Percentiles rank a stretch among this genome's conserved stretches.
Evolutionary conservation across 1,140 invertebrate genomes (phyloP).

Genomic region (Oryzaephilus surinamensis): DNA sequence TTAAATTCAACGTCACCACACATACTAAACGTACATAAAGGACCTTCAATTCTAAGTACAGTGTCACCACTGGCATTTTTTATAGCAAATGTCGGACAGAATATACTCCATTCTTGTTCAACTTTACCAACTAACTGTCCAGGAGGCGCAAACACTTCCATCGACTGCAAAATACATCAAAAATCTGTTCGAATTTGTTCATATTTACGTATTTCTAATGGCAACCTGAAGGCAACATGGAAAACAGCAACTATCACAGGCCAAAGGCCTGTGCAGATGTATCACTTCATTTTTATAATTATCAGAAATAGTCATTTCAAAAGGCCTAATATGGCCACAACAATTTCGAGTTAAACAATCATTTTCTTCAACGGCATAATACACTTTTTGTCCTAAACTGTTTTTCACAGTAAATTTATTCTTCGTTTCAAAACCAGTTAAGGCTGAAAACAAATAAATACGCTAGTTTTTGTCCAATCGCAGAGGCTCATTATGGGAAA

Average conservation of each 20-base stretch:
- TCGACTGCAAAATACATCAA: constrained; percentile 34
- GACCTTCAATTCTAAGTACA: constrained; percentile 74
- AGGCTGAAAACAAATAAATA: constrained; percentile 37
- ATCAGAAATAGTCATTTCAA: constrained; percentile 80
- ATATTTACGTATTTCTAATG: too few relatives aligned
- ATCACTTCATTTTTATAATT: constrained; percentile 68
- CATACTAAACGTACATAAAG: constrained; percentile 66
- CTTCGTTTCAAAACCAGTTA: constrained; percentile 77
- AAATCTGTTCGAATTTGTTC: too few relatives aligned
- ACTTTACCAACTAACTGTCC: constrained; percentile 66
- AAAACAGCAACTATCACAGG: constrained; percentile 68
- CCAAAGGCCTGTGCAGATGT: constrained; percentile 60
- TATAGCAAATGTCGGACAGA: constrained; percentile 66
- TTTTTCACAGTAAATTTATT: constrained; percentile 81
- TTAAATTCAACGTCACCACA: constrained; percentile 71
- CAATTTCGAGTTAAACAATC: constrained; percentile 68
- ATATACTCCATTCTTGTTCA: constrained; percentile 77
- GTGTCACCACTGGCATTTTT: constrained; percentile 65
- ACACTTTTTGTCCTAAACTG: constrained; percentile 67
- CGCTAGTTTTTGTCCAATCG: too few relatives aligned
- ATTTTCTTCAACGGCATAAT: constrained; percentile 74
- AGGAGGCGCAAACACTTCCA: constrained; percentile 63
- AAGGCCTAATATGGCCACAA: constrained; percentile 65
- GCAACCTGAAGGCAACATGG: constrained; percentile 77
- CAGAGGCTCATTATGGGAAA: too few relatives aligned